Percentiles rank a stretch among this genome's conserved stretches.
These are phyloP conservation scores for Chymomyza caudatula DNA, from an alignment of 2,888 invertebrate species.

Conservation along the genomic window DNA sequence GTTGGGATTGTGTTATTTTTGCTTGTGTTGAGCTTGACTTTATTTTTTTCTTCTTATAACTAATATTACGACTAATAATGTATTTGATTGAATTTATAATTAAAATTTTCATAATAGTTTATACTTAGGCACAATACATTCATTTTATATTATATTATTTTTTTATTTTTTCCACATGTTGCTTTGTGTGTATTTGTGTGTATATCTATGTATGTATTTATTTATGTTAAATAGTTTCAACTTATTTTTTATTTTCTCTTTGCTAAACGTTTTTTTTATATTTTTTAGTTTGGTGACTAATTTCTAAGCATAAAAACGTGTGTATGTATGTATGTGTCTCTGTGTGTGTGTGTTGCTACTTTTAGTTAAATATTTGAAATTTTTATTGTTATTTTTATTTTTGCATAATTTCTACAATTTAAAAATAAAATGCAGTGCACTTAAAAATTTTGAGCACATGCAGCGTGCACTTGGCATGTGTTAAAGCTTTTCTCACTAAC, in stretches of 20 bases:
- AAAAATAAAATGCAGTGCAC: slow-evolving; percentile 50
- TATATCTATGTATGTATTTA: slow-evolving; percentile 22
- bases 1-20: not conserved
- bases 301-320: slow-evolving; percentile 65
- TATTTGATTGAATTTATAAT: slow-evolving; percentile 24
- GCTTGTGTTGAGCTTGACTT: slow-evolving; percentile 24
- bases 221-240: slow-evolving; percentile 28
- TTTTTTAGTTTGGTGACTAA: slow-evolving; percentile 29
- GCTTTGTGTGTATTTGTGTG: not conserved
- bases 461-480: slow-evolving; percentile 47
- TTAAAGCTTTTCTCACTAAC: slow-evolving; percentile 65
- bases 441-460: slow-evolving; percentile 6
- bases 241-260: slow-evolving; percentile 28
- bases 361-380: slow-evolving; percentile 34
- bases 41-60: slow-evolving; percentile 3
- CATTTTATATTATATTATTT: slow-evolving; percentile 49
- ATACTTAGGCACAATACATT: slow-evolving; percentile 71
- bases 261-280: slow-evolving; percentile 49
- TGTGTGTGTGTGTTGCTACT: slow-evolving; percentile 26
- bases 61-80: slow-evolving; percentile 26
- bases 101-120: slow-evolving; percentile 26
- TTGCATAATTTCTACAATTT: slow-evolving; percentile 53
- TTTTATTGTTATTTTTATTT: slow-evolving; percentile 41
- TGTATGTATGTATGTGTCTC: slow-evolving; percentile 29
- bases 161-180: not conserved